phyloP scores from a whole-genome alignment of 2,888 invertebrate species.

The Thecocarcelia acutangulata region DNA sequence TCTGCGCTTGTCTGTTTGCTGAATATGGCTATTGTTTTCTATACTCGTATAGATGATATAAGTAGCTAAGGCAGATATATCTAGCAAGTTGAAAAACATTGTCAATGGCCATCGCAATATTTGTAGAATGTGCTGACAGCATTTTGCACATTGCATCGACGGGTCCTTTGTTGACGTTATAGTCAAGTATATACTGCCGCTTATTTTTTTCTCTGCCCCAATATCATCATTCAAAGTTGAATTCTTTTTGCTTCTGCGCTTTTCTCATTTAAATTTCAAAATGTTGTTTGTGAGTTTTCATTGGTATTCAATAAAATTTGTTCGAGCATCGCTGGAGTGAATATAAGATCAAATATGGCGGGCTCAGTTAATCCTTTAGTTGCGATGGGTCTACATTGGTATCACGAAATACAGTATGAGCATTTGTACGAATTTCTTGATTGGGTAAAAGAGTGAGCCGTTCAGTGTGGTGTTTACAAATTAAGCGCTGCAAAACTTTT shows the following conservation, averaged over 20 bases:
- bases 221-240: background rate
- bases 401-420: constrained; percentile 4
- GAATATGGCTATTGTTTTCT: background rate
- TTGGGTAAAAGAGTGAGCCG: constrained; percentile 7
- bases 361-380: constrained; percentile 6
- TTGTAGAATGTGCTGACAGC: background rate
- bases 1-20: background rate
- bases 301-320: constrained; percentile 1
- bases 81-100: background rate
- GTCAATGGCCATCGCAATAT: background rate
- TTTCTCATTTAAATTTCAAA: constrained; percentile 1
- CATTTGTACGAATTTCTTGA: constrained; percentile 5
- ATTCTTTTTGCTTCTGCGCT: constrained; percentile 5
- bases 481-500: constrained; percentile 7
- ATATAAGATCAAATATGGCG: constrained; percentile 8
- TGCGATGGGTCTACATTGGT: background rate
- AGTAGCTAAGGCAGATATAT: background rate
- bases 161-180: background rate
- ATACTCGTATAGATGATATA: background rate
- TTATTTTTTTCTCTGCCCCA: too few species aligned
- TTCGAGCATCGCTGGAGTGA: constrained; percentile 12
- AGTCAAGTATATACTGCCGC: background rate
- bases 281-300: background rate
- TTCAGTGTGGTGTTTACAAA: constrained; percentile 9
- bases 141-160: background rate